Evolutionary conservation across 2,113 vertebrate genomes (phyloP).

Genomic region (Gasterosteus aculeatus): DNA sequence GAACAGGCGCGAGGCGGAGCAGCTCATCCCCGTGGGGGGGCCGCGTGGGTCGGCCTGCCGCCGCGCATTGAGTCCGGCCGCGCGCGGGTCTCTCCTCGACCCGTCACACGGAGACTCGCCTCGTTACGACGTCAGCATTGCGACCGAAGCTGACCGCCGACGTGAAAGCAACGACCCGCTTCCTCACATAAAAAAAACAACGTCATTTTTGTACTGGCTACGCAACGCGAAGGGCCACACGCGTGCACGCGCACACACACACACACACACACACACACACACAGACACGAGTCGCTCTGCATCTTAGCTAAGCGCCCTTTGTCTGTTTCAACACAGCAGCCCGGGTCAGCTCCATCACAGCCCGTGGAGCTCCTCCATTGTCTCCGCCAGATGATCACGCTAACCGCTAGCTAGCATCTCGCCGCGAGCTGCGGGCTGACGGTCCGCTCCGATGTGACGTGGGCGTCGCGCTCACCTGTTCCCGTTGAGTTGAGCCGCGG

Average conservation of each 20-base stretch:
- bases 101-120: slow-evolving; percentile 6
- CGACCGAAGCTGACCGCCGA: background rate
- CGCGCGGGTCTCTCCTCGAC: slow-evolving; percentile 48
- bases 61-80: slow-evolving; percentile 9
- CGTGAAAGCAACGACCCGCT: background rate
- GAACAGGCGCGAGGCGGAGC: slow-evolving; percentile 27
- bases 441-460: background rate
- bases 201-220: background rate
- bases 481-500: slow-evolving; percentile 23
- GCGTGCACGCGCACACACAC: background rate
- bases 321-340: background rate
- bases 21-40: slow-evolving; percentile 22
- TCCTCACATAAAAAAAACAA: background rate
- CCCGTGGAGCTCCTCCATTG: slow-evolving; percentile 61
- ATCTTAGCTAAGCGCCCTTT: background rate
- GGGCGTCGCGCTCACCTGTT: slow-evolving; percentile 58
- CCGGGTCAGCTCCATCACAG: slow-evolving; percentile 30
- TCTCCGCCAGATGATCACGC: slow-evolving; percentile 47
- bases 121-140: too few relatives aligned
- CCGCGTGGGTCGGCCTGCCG: slow-evolving; percentile 50
- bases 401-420: slow-evolving; percentile 34
- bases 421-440: slow-evolving; percentile 31
- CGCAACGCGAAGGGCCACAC: background rate
- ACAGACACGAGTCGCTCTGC: background rate
- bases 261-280: background rate